These are phyloP conservation scores for Struthidea cinerea DNA, from an alignment of 2,113 vertebrate species.

Conservation along the genomic window DNA sequence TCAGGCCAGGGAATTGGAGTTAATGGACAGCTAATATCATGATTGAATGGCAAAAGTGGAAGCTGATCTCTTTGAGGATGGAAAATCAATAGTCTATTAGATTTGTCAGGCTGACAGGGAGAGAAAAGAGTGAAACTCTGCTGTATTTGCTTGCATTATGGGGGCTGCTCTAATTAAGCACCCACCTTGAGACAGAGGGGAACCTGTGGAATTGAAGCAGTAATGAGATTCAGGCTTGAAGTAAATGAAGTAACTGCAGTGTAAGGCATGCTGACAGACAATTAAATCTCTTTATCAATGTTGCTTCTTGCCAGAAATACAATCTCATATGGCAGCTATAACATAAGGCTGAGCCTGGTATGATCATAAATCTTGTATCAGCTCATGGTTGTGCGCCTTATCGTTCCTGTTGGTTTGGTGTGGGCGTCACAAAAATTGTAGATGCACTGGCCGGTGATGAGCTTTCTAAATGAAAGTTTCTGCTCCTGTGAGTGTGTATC, in stretches of 20 bases:
- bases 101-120: slow-evolving; percentile 75
- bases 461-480: neutral
- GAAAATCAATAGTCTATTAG: slow-evolving; percentile 98
- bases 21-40: slow-evolving; percentile 91
- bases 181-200: slow-evolving; percentile 61
- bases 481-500: neutral
- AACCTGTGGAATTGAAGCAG: slow-evolving; percentile 71
- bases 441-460: neutral
- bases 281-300: slow-evolving; percentile 81
- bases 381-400: neutral
- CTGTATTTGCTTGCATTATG: slow-evolving; percentile 56
- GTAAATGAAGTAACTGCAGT: slow-evolving; percentile 74
- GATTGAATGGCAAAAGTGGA: slow-evolving; percentile 86
- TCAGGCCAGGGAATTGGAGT: slow-evolving; percentile 73
- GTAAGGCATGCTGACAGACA: slow-evolving; percentile 78
- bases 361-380: slow-evolving; percentile 24
- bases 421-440: slow-evolving; percentile 21
- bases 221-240: slow-evolving; percentile 78
- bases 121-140: neutral
- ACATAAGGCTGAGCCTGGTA: slow-evolving; percentile 24
- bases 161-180: slow-evolving; percentile 74
- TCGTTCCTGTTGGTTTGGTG: neutral
- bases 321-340: slow-evolving; percentile 64
- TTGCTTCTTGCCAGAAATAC: slow-evolving; percentile 69
- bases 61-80: slow-evolving; percentile 81